A percentile compares a stretch with the other conserved stretches of the same genome.
phyloP scores from a whole-genome alignment of 1,140 invertebrate genomes.

The Latrodectus geometricus region DNA sequence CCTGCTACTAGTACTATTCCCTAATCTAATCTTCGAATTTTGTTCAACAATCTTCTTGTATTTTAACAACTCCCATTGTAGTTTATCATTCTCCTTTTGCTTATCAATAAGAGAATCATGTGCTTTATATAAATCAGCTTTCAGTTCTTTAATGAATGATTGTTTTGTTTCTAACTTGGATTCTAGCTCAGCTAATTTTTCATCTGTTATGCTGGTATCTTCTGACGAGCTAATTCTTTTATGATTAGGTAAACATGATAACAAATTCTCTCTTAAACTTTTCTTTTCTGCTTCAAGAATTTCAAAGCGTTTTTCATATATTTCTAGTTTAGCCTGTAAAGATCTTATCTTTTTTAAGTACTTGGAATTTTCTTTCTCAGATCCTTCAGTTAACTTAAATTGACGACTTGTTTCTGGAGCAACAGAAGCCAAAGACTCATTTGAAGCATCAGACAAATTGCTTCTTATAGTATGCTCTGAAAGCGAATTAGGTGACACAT shows the following conservation, averaged over 20 bases:
- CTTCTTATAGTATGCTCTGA: background rate
- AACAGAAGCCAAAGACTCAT: too few relatives aligned
- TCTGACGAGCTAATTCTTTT: slow-evolving; percentile 7
- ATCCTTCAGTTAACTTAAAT: background rate
- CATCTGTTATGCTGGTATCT: background rate
- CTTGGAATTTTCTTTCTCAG: background rate
- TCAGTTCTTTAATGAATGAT: slow-evolving; percentile 48
- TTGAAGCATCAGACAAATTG: too few relatives aligned
- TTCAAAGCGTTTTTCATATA: slow-evolving; percentile 7
- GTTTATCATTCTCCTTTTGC: slow-evolving; percentile 26
- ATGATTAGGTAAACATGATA: background rate
- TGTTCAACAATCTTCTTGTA: background rate
- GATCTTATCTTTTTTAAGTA: slow-evolving; percentile 13
- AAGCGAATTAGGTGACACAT: background rate
- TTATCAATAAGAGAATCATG: slow-evolving; percentile 29
- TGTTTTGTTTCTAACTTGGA: slow-evolving; percentile 26
- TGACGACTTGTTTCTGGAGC: background rate
- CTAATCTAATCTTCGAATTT: background rate
- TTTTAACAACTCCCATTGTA: background rate
- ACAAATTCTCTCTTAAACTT: slow-evolving; percentile 12
- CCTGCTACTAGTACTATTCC: background rate
- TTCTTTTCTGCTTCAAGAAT: slow-evolving; percentile 44
- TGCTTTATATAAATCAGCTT: slow-evolving; percentile 27
- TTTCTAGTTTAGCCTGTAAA: slow-evolving; percentile 24
- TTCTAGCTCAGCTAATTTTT: slow-evolving; percentile 34